Evolutionary conservation across 1,140 invertebrate genomes (phyloP), one percentile per base, ranked within the genome.

Genomic region (Drosophila nigrodunni): DNA sequence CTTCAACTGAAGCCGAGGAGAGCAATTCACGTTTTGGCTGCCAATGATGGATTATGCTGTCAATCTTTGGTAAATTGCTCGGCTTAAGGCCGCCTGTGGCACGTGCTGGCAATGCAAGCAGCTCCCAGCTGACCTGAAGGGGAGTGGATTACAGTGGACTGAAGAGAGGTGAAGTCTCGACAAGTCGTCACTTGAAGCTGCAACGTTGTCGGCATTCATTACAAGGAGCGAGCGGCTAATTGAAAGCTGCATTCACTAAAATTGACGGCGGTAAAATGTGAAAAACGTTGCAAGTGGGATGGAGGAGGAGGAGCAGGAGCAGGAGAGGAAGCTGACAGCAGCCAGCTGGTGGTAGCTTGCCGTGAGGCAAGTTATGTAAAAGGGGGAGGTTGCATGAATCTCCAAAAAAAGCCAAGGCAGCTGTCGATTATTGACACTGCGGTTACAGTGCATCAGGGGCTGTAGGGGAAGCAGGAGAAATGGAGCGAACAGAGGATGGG

Each of bases 341-440:
- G 66, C 64, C 59, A 62, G 65, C 73, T 72, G 75, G 4, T 50
- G 75, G 6, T 43, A 62, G 37, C 21, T 46, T 47, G 43, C 41
- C 60, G 50, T 6, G 43, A 49, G 59, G 13, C 54, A 72, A 85
- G 80, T 87, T 88, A 83, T 88, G 80, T 87, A 88, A 87, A 83
- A 72, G 82, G 64, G 47, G 21, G 54, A 11, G 46, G 34, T 6
- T 30, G 13, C 46, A 44, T 61, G 41, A 35, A 57, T 35, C 68
- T 68, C 76, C 43, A 50, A 69, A 73, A 30, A 76, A 69, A 77
- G 85, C 62, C 59, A 74, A 88, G 85, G 83, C 83, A 87, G 83
- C 83, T 87, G 83, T 87, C 83, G 83, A 87, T 87, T 87, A 87
- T 87, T 87, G 83, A 87, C 83, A 87, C 83, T 87, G 83, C 85